A percentile compares a stretch with the other conserved stretches of the same genome.
phyloP scores from a whole-genome alignment of 92 coral and sea anemone species.

The Porites lobata region DNA sequence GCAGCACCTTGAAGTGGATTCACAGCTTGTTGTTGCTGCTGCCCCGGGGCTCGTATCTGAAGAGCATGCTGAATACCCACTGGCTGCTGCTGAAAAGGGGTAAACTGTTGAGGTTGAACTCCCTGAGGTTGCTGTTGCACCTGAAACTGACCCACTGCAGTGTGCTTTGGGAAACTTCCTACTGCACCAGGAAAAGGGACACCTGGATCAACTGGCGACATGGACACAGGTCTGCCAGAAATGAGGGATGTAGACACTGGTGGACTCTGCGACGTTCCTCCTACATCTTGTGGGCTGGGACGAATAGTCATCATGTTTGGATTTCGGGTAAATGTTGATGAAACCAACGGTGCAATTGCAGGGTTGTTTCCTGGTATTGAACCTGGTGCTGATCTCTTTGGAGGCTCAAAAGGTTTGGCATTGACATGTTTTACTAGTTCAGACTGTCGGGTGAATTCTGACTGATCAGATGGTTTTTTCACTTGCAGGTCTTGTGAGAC shows the following conservation, averaged over 20 bases:
- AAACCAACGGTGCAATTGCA: slow-evolving; percentile 64
- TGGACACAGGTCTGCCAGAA: slow-evolving; percentile 87
- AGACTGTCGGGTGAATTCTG: slow-evolving; percentile 78
- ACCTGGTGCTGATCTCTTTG: slow-evolving; percentile 88
- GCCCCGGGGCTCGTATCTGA: slow-evolving; percentile 68
- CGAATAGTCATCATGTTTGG: slow-evolving; percentile 78
- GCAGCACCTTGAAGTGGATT: slow-evolving; percentile 74
- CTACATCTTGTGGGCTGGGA: slow-evolving; percentile 80
- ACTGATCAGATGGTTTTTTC: slow-evolving; percentile 73
- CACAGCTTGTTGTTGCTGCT: slow-evolving; percentile 80
- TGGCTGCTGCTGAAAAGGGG: slow-evolving; percentile 93
- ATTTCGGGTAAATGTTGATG: slow-evolving; percentile 67
- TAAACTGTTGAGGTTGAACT: slow-evolving; percentile 80
- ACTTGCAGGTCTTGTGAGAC: slow-evolving; percentile 64
- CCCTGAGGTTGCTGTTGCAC: slow-evolving; percentile 80
- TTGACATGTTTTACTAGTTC: slow-evolving; percentile 94
- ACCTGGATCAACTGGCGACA: slow-evolving; percentile 94
- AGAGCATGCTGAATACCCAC: slow-evolving; percentile 74
- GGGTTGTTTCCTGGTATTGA: slow-evolving; percentile 66
- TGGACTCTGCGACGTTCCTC: slow-evolving; percentile 90
- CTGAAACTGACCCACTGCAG: slow-evolving; percentile 88
- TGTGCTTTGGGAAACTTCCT: slow-evolving; percentile 81
- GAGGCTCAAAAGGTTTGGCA: slow-evolving; percentile 99
- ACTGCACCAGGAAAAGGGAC: slow-evolving; percentile 81
- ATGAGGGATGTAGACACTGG: slow-evolving; percentile 82